Percentiles rank a stretch among this genome's conserved stretches.
Evolutionary conservation across 2,888 invertebrate species (phyloP).

Genomic region (Nomada flava): DNA sequence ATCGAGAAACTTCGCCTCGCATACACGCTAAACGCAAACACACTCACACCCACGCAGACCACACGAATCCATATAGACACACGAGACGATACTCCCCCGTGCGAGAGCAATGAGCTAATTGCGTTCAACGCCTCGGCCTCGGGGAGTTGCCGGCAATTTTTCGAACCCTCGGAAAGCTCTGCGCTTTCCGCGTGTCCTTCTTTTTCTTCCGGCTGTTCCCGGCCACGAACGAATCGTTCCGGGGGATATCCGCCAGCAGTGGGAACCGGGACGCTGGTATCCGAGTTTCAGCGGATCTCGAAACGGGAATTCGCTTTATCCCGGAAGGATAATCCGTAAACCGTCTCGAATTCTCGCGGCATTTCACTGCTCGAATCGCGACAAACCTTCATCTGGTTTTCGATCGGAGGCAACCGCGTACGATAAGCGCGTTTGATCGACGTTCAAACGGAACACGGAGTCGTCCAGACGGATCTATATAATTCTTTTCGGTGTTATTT

Average conservation of each 20-base stretch:
- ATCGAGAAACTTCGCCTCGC: constrained; percentile 38
- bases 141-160: constrained; percentile 54
- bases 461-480: neutral
- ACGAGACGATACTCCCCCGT: constrained; percentile 17
- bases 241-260: constrained; percentile 36
- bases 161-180: constrained; percentile 42
- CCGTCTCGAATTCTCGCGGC: constrained; percentile 30
- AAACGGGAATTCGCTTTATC: constrained; percentile 39
- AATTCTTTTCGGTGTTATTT: too few relatives aligned
- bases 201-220: neutral
- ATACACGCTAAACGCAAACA: neutral
- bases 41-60: neutral
- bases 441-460: neutral
- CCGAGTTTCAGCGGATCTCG: constrained; percentile 35
- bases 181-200: neutral
- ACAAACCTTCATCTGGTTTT: constrained; percentile 11
- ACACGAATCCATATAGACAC: too few relatives aligned
- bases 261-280: constrained; percentile 41
- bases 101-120: constrained; percentile 50
- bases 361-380: constrained; percentile 29
- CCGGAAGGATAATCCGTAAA: constrained; percentile 38
- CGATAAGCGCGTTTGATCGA: neutral
- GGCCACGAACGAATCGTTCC: constrained; percentile 16
- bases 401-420: constrained; percentile 2
- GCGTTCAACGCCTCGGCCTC: constrained; percentile 48